Conservation (phyloP, 2,888 invertebrate species). For the Sinohyriopsis cumingii region DNA sequence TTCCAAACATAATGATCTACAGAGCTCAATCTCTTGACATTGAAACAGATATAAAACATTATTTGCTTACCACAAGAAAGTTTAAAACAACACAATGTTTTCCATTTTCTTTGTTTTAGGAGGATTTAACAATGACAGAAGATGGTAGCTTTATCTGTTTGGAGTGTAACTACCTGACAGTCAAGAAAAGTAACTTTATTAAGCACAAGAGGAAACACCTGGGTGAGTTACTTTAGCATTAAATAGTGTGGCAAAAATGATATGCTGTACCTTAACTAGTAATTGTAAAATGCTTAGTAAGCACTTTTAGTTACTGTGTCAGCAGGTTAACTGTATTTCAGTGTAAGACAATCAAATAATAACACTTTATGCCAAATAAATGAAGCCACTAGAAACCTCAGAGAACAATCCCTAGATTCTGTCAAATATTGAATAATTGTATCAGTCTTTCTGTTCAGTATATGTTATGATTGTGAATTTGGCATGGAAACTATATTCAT, state of each 20-base stretch:
- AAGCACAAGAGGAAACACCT: conserved; percentile 66
- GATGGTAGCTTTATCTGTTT: conserved; percentile 55
- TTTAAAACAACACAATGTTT: conserved; percentile 2
- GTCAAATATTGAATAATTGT: no score
- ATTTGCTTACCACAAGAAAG: no score
- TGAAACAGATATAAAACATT: no score
- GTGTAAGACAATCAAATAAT: no score
- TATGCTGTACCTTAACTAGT: neutral
- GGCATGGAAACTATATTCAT: no score
- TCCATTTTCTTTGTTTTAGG: conserved; percentile 26
- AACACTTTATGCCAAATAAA: no score
- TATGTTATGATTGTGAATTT: no score
- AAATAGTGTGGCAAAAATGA: neutral
- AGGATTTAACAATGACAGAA: conserved; percentile 34
- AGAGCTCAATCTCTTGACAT: no score
- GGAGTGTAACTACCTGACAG: conserved; percentile 61
- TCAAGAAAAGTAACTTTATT: conserved; percentile 63
- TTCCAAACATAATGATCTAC: no score
- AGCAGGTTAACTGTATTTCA: neutral
- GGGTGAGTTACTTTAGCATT: conserved; percentile 34
- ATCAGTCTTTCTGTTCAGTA: no score
- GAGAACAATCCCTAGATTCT: no score
- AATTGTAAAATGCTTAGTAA: neutral
- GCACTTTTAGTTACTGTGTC: neutral
- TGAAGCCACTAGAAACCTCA: no score